Base-by-base conservation (phyloP, 1,140 invertebrate genomes). In the Pseudomyrmex gracilis region DNA sequence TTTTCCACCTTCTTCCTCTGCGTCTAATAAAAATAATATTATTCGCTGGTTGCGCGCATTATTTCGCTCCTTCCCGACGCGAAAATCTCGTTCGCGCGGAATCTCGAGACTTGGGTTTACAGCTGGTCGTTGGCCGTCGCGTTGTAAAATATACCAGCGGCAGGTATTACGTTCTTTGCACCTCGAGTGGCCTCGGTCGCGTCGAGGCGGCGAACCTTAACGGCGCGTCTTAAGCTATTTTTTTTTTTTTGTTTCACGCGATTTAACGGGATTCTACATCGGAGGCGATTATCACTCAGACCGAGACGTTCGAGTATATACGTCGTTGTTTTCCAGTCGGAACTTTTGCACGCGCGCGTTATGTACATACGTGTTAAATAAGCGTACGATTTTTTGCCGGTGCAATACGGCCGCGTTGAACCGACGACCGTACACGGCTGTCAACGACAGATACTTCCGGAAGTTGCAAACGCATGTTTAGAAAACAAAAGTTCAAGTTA, bases 201-300 rank as follows among this genome's bases (percentile, higher is more conserved):
- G 47, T 55, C 47, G 58, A 13, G 24, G 53, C 45, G 10, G 10
- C 45, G 74, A 17, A 66, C 55, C 61, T 85, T 57, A 85, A 85
- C 57, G 51, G 71, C 60, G 71, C 60, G n/a, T 20, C 17, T 80
- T 66, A 63, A 78, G 55, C 73, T 84, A 47, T 60, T 71, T 34
- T 34, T 34, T 78, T 84, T 51, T 60, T 71, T 34, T 78, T 84
- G 45, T 60, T 71, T 61, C 45, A 57, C 53, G 73, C 15, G 57
- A 20, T 53, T 87, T 87, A 87, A 87, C 85, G 85, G 87, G 85
- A 84, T 80, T 84, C 73, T 57, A 43, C 53, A 24, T 49, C 49
- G 64, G 57, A 58, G 17, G 58, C 63, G 63, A 49, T 57, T 73
- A 57, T 34, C 49, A 9, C 24, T 49, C 51, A 10, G 7, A 8